A percentile compares a stretch with the other conserved stretches of the same genome.
These are phyloP conservation scores for Lampropteryx suffumata DNA, from an alignment of 2,888 invertebrate species.

Conservation along the genomic window DNA sequence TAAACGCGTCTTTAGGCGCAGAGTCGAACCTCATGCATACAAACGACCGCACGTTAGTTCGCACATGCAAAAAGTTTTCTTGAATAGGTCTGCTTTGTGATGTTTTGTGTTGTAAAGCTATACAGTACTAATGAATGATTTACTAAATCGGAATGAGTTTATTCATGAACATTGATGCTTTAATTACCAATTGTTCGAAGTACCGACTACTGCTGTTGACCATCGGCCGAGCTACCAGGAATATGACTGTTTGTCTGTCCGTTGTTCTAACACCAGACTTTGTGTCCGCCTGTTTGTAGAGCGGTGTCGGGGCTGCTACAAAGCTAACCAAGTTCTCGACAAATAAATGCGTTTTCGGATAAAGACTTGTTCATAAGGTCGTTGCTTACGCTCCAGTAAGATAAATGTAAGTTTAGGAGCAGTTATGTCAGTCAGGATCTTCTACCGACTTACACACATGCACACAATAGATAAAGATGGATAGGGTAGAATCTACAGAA, in stretches of 20 bases:
- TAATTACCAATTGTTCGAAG: slow-evolving; percentile 1
- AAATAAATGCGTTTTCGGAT: slow-evolving; percentile 8
- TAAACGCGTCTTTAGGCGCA: slow-evolving; percentile 29
- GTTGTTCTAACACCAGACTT: slow-evolving; percentile 47
- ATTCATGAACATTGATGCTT: background rate
- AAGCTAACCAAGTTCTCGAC: slow-evolving; percentile 12
- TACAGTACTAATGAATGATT: background rate
- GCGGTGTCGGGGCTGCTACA: slow-evolving; percentile 14
- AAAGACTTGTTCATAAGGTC: slow-evolving; percentile 4
- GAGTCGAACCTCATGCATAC: slow-evolving; percentile 33
- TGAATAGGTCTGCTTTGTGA: background rate
- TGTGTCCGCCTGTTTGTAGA: slow-evolving; percentile 45
- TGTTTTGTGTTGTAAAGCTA: too few species aligned
- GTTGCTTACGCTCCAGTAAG: too few species aligned
- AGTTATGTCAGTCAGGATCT: too few species aligned
- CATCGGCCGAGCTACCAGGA: slow-evolving; percentile 5
- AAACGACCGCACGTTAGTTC: slow-evolving; percentile 2
- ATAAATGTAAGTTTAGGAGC: too few species aligned
- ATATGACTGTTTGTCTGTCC: slow-evolving; percentile 39
- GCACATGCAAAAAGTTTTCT: background rate
- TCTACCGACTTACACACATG: too few species aligned
- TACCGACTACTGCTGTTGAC: slow-evolving; percentile 4
- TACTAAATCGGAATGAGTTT: too few species aligned
- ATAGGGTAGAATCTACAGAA: too few species aligned
- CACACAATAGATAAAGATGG: too few species aligned